These are phyloP conservation scores for Paralichthys olivaceus DNA, from an alignment of 2,113 vertebrate species.

Conservation along the genomic window DNA sequence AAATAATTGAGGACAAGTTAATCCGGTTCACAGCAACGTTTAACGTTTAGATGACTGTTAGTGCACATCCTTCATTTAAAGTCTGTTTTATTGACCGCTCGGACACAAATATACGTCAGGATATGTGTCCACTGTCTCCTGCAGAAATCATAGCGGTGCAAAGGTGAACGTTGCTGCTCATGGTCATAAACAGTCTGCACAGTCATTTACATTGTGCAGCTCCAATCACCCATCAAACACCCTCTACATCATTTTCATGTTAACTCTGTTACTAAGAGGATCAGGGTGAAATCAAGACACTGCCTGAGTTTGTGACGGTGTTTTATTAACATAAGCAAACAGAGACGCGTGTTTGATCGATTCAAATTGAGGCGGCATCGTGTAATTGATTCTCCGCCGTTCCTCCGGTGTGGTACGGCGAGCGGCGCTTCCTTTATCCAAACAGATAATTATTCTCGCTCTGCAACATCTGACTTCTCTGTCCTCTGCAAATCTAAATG, in stretches of 20 bases:
- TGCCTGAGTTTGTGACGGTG: background rate
- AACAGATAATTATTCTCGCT: constrained; percentile 43
- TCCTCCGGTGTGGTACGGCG: background rate
- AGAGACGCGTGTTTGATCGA: background rate
- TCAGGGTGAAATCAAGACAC: background rate
- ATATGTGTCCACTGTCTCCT: too few relatives aligned
- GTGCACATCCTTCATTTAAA: too few relatives aligned
- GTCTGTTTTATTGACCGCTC: too few relatives aligned
- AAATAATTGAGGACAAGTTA: too few relatives aligned
- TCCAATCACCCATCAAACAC: too few relatives aligned
- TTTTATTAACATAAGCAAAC: background rate
- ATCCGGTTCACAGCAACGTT: too few relatives aligned
- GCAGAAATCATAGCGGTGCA: too few relatives aligned
- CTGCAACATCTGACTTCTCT: constrained; percentile 23
- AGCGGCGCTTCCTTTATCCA: constrained; percentile 28
- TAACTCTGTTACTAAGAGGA: background rate
- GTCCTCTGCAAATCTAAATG: constrained; percentile 48
- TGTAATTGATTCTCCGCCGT: background rate
- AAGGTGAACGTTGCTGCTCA: too few relatives aligned
- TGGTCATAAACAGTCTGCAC: too few relatives aligned
- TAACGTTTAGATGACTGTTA: too few relatives aligned
- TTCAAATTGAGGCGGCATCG: background rate
- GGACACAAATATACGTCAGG: too few relatives aligned
- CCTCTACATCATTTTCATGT: background rate
- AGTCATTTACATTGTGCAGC: too few relatives aligned